Conservation (phyloP, 2,113 vertebrate species). For the Epinephelus fuscoguttatus region DNA sequence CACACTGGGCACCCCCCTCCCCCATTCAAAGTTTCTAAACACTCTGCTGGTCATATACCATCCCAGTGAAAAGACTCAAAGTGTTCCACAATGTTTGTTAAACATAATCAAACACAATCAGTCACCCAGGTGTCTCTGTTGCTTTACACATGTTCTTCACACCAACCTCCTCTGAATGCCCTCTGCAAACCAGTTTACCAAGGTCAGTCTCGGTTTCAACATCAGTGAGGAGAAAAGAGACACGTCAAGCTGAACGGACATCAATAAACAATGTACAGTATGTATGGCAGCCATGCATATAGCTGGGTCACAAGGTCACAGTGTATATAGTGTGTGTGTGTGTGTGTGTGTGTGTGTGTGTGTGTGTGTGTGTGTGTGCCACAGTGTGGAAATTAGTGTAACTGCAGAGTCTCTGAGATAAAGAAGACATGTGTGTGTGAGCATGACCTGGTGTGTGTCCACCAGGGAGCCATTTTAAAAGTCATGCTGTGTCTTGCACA, state of each 20-base stretch:
- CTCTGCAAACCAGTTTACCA: conserved; percentile 6
- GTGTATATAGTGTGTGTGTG: neutral
- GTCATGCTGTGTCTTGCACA: neutral
- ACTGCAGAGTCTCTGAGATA: conserved; percentile 7
- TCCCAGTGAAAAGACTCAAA: neutral
- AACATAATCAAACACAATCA: conserved; percentile 8
- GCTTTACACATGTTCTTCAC: neutral
- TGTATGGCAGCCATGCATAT: neutral
- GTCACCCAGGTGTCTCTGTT: neutral
- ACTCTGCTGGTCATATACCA: neutral
- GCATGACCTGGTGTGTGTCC: conserved; percentile 12
- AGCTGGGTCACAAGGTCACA: conserved; percentile 14
- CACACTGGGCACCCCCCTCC: too few species aligned
- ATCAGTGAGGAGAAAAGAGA: neutral
- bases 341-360: too few species aligned
- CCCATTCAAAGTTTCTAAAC: neutral
- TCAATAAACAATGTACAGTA: neutral
- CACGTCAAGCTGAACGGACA: neutral
- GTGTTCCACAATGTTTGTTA: neutral
- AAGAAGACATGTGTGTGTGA: neutral
- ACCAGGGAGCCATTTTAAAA: neutral
- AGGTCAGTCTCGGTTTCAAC: neutral
- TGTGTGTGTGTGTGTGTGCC: neutral
- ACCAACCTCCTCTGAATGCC: neutral
- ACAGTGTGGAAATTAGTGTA: neutral